Base-by-base conservation (phyloP, 2,113 vertebrate genomes). In the Tichodroma muraria region DNA sequence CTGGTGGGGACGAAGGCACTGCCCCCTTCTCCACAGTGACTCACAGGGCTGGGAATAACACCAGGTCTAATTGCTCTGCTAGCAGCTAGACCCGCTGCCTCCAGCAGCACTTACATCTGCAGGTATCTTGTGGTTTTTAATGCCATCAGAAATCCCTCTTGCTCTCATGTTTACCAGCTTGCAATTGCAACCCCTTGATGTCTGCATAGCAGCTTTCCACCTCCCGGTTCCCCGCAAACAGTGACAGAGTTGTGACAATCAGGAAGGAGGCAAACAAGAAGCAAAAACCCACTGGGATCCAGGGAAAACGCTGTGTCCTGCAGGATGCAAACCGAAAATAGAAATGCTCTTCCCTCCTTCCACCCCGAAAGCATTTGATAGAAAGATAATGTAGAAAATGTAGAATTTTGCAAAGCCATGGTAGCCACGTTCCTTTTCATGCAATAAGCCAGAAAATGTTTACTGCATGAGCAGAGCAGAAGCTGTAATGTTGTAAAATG, bases 401-500 rank as follows among this genome's bases (percentile, higher is more conserved):
- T 64, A 69, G 90, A 88, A 91, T 94, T 97, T 91, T 90, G 89
- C 89, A 89, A 88, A 96, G 61, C 85, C 69, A n/a, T 1, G 1
- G 60, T 78, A 87, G 80, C 80, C 68, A 89, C 71, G 50, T n/a
- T n/a, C 68, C 89, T 96, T 94, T 75, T 56, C 84, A 52, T 63
- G 78, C 90, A 88, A 61, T 80, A 94, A 97, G 94, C 78, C 85
- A 96, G 96, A 86, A 92, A 97, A 94, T 91, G 94, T 96, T 97
- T 91, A 94, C 92, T 52, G 28, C 91, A 33, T 80, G 88, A 97
- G 84, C 95, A 93, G 95, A 95, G 94, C 97, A 97, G 89, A 90
- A 94, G 89, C 92, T 88, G 68, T 94, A 95, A 95, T 40, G 37
- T 70, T 95, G 92, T 95, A 91, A 96, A 93, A 94, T 92, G 78